A percentile compares a stretch with the other conserved stretches of the same genome.
These are phyloP conservation scores for Drosophila eohydei DNA, from an alignment of 2,888 invertebrate species.

Conservation along the genomic window DNA sequence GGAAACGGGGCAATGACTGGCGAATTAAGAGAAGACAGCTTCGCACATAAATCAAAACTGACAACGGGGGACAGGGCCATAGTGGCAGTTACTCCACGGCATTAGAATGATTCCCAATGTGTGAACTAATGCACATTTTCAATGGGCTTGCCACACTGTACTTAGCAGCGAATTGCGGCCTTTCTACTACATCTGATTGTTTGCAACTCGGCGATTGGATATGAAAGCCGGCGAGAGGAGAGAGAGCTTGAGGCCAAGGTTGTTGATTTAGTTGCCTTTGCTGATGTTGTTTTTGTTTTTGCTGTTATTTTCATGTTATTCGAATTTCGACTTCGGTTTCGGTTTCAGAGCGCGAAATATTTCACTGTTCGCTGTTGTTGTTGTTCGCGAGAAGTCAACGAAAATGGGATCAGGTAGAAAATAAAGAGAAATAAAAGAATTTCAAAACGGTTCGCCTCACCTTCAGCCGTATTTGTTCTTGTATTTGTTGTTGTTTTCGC, in stretches of 20 bases:
- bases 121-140: conserved; percentile 32
- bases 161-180: conserved; percentile 35
- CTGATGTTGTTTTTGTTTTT: conserved; percentile 3
- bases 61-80: conserved; percentile 12
- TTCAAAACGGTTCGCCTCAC: conserved; percentile 53
- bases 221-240: conserved; percentile 12
- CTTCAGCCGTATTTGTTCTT: conserved; percentile 32
- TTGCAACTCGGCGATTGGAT: conserved; percentile 43
- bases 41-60: conserved; percentile 68
- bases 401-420: conserved; percentile 63
- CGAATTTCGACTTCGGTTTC: conserved; percentile 46
- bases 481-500: neutral
- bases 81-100: conserved; percentile 2
- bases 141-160: conserved; percentile 60
- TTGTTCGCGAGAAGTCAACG: conserved; percentile 38
- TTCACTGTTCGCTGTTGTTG: conserved; percentile 25
- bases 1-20: conserved; percentile 74
- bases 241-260: conserved; percentile 69
- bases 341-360: conserved; percentile 49
- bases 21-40: conserved; percentile 61
- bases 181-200: conserved; percentile 57
- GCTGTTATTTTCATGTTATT: conserved; percentile 26
- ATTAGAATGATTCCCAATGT: neutral
- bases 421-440: conserved; percentile 50
- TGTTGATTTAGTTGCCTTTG: conserved; percentile 34